Evolutionary conservation across 1,140 invertebrate genomes (phyloP).

Genomic region (Hypothenemus hampei): DNA sequence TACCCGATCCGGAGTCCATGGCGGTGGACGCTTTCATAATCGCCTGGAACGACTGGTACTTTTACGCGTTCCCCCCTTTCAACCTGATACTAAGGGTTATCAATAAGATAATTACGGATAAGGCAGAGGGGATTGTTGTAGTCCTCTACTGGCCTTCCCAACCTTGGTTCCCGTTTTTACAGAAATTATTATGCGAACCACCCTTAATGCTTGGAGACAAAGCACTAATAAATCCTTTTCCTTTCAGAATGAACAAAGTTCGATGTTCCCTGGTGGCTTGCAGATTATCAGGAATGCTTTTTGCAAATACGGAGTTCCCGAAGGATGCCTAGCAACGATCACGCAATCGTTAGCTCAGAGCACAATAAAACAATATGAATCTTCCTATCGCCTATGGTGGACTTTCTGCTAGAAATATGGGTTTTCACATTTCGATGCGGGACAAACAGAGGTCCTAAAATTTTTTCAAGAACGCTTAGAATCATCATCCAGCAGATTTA

Average conservation of each 20-base stretch:
- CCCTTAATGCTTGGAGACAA: too few relatives aligned
- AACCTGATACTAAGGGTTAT: slow-evolving; percentile 24
- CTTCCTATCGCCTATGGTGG: not conserved
- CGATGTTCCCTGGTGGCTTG: slow-evolving; percentile 33
- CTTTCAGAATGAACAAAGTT: too few relatives aligned
- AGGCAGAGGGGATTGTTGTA: slow-evolving; percentile 29
- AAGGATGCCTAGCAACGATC: not conserved
- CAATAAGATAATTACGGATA: slow-evolving; percentile 31
- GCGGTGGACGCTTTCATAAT: slow-evolving; percentile 38
- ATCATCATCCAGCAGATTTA: not conserved
- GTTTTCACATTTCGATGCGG: too few relatives aligned
- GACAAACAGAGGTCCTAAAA: too few relatives aligned
- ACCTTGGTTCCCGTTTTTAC: slow-evolving; percentile 26
- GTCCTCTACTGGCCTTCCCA: slow-evolving; percentile 31
- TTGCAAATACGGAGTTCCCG: not conserved
- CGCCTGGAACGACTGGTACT: slow-evolving; percentile 25
- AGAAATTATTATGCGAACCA: slow-evolving; percentile 34
- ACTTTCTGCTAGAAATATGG: not conserved
- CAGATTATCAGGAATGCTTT: slow-evolving; percentile 30
- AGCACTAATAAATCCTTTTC: too few relatives aligned
- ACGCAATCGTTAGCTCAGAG: not conserved
- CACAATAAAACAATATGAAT: not conserved
- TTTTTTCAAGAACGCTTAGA: too few relatives aligned
- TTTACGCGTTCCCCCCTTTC: slow-evolving; percentile 39
- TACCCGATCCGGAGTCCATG: slow-evolving; percentile 24